These are phyloP conservation scores for Hippopotamus amphibius DNA, from an alignment of 2,113 vertebrate genomes.

Conservation along the genomic window DNA sequence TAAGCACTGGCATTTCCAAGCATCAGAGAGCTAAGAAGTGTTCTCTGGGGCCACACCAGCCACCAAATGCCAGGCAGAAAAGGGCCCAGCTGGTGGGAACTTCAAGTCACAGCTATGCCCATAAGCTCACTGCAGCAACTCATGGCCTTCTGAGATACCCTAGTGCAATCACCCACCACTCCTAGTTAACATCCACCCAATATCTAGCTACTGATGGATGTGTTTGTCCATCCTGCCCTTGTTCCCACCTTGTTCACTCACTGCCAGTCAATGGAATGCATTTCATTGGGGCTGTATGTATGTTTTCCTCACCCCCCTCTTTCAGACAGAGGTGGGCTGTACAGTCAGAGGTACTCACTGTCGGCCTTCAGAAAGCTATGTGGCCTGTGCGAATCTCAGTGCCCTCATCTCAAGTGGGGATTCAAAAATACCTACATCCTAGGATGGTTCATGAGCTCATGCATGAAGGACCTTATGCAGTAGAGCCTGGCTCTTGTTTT, in stretches of 20 bases:
- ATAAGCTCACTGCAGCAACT: background rate
- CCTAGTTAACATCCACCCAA: too few species aligned
- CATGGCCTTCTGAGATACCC: background rate
- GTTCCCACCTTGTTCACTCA: background rate
- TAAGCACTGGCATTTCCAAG: background rate
- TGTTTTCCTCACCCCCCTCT: background rate
- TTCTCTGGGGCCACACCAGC: background rate
- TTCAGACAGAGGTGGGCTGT: background rate
- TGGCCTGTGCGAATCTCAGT: background rate
- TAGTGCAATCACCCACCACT: too few species aligned
- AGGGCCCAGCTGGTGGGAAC: background rate
- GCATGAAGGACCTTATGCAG: background rate
- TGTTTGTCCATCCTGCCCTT: too few species aligned
- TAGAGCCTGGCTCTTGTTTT: background rate
- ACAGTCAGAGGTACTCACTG: background rate
- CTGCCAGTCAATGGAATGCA: background rate
- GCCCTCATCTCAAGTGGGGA: background rate
- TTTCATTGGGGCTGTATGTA: rapidly evolving
- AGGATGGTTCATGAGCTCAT: background rate
- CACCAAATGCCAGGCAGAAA: background rate
- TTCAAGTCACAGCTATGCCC: background rate
- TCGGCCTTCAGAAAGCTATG: background rate
- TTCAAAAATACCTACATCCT: background rate
- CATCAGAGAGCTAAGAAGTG: background rate
- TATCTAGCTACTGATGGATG: background rate